These are phyloP conservation scores for Butorides virescens DNA, from an alignment of 2,113 vertebrate genomes.

Conservation along the genomic window DNA sequence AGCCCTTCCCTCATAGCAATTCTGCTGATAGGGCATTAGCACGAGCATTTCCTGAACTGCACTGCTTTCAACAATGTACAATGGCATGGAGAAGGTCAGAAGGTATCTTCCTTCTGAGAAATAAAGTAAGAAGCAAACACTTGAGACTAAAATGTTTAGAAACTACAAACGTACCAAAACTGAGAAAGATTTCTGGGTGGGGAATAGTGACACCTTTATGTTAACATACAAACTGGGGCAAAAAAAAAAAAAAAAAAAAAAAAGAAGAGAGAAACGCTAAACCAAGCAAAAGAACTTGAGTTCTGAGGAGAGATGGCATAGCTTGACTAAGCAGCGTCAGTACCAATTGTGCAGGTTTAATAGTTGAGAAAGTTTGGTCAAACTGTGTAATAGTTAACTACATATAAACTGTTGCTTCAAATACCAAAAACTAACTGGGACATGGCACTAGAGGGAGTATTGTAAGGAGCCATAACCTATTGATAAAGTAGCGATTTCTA, in stretches of 20 bases:
- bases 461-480: neutral
- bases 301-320: neutral
- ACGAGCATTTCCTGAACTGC: neutral
- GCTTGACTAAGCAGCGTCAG: neutral
- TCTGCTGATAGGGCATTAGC: neutral
- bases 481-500: neutral
- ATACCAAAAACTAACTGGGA: neutral
- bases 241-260: too few species aligned
- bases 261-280: neutral
- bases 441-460: neutral
- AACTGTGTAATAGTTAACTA: neutral
- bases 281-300: neutral
- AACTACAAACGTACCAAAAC: neutral
- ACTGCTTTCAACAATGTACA: neutral
- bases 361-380: neutral
- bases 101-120: neutral
- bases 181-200: neutral
- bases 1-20: neutral
- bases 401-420: neutral
- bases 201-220: neutral
- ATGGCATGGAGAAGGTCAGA: neutral
- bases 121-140: neutral
- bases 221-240: neutral
- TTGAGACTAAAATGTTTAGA: neutral
- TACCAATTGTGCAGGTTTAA: neutral